Conservation (phyloP, 1,140 invertebrate species). For the Drosophila lacertosa region DNA sequence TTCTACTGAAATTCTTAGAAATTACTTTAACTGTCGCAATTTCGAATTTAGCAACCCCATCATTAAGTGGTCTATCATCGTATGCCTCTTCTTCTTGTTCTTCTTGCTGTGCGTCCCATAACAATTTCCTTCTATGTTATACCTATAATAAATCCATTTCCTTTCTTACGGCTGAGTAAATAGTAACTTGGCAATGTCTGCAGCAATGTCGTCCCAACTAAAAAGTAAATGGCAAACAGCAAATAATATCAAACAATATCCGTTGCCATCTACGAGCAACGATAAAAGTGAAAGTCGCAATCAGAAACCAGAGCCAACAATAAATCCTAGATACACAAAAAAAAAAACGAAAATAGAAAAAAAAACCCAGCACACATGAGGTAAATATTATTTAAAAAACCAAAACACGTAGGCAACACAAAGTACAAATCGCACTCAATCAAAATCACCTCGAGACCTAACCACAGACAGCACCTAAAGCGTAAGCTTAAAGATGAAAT, state of each 20-base stretch:
- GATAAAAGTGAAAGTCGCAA: conserved; percentile 63
- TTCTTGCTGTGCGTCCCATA: conserved; percentile 10
- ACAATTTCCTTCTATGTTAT: conserved; percentile 34
- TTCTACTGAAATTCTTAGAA: background rate
- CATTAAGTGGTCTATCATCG: conserved; percentile 8
- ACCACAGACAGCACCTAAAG: conserved; percentile 6
- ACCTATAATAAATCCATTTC: conserved; percentile 46
- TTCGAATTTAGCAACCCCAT: background rate
- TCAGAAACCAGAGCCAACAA: conserved; percentile 56
- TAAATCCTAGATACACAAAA: conserved; percentile 55
- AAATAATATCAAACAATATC: conserved; percentile 72
- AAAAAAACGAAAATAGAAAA: background rate
- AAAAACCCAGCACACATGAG: conserved; percentile 42
- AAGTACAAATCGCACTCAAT: conserved; percentile 81
- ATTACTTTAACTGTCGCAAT: background rate
- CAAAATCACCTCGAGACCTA: conserved; percentile 72
- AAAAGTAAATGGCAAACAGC: conserved; percentile 59
- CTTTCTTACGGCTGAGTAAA: conserved; percentile 38
- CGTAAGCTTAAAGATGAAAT: conserved; percentile 64
- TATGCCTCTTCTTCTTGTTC: too few species aligned
- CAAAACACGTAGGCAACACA: conserved; percentile 76
- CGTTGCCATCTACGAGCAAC: conserved; percentile 40
- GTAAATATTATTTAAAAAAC: conserved; percentile 79
- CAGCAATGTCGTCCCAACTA: conserved; percentile 20
- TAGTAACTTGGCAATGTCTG: conserved; percentile 6